These are phyloP conservation scores for Cantharis lateralis DNA, from an alignment of 2,888 invertebrate species.

Conservation along the genomic window DNA sequence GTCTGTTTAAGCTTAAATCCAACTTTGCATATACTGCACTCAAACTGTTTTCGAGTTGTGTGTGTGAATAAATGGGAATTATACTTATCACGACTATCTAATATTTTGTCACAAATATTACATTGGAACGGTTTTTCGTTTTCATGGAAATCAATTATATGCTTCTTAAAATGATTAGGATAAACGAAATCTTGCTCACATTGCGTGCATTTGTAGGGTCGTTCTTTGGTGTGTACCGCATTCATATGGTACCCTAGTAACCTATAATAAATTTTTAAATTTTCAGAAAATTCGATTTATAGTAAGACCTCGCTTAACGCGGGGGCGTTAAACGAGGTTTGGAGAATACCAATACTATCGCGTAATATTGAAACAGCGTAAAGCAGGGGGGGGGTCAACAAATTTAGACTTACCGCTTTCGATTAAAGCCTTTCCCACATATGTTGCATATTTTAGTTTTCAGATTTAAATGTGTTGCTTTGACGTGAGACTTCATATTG, in stretches of 20 bases:
- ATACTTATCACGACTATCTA: background rate
- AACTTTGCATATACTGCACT: background rate
- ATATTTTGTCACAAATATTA: background rate
- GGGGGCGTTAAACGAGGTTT: too few relatives aligned
- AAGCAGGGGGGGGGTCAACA: too few relatives aligned
- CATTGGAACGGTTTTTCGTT: background rate
- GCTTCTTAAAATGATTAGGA: background rate
- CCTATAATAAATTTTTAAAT: background rate
- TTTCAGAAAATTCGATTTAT: background rate
- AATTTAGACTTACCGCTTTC: background rate
- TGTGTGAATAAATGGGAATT: background rate
- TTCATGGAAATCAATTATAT: background rate
- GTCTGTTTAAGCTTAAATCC: background rate
- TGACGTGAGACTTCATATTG: background rate
- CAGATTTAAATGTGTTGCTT: background rate
- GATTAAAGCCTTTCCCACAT: background rate
- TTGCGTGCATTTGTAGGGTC: background rate
- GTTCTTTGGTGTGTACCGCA: background rate
- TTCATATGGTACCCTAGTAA: background rate
- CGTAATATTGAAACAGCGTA: too few relatives aligned
- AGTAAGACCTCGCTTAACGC: too few relatives aligned
- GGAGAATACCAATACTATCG: too few relatives aligned
- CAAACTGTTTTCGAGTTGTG: background rate
- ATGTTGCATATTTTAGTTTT: background rate
- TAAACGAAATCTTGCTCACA: background rate